Percentiles rank a stretch among this genome's conserved stretches.
These are phyloP conservation scores for Urosaurus nigricauda DNA, from an alignment of 2,797 vertebrate species.

Conservation along the genomic window DNA sequence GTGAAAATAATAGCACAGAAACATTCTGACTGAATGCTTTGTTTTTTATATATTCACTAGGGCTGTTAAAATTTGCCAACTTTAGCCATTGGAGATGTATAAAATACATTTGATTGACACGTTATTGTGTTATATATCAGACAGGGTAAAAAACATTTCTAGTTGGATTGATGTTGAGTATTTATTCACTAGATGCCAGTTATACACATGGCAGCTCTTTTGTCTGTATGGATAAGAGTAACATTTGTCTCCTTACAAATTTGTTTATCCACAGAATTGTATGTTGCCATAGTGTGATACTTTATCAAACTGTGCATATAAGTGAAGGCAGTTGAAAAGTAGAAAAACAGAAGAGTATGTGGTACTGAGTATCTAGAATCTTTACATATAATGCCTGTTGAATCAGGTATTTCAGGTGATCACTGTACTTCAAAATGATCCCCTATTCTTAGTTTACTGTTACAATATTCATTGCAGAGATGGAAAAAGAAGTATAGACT, in stretches of 20 bases:
- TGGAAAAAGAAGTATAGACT: neutral
- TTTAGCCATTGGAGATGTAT: neutral
- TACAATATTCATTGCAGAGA: neutral
- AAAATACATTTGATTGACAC: neutral
- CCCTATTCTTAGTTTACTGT: conserved; percentile 32
- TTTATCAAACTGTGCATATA: conserved; percentile 24
- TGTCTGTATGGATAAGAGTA: neutral
- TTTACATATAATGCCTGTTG: neutral
- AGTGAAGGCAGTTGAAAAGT: conserved; percentile 23
- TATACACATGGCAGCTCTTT: no score
- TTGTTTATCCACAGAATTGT: neutral
- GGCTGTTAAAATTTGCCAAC: conserved; percentile 54
- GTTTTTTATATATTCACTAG: conserved; percentile 53
- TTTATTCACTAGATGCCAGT: no score
- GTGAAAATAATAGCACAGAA: neutral
- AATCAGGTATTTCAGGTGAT: conserved; percentile 53
- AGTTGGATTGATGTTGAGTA: no score
- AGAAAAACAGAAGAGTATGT: conserved; percentile 28
- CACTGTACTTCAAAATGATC: conserved; percentile 53
- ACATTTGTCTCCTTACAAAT: conserved; percentile 10
- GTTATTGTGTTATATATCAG: neutral
- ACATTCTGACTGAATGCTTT: conserved; percentile 22
- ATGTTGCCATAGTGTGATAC: neutral
- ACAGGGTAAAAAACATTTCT: neutral
- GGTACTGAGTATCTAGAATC: conserved; percentile 40